Conservation (phyloP, 2,113 vertebrate species). For the Rhineura floridana region DNA sequence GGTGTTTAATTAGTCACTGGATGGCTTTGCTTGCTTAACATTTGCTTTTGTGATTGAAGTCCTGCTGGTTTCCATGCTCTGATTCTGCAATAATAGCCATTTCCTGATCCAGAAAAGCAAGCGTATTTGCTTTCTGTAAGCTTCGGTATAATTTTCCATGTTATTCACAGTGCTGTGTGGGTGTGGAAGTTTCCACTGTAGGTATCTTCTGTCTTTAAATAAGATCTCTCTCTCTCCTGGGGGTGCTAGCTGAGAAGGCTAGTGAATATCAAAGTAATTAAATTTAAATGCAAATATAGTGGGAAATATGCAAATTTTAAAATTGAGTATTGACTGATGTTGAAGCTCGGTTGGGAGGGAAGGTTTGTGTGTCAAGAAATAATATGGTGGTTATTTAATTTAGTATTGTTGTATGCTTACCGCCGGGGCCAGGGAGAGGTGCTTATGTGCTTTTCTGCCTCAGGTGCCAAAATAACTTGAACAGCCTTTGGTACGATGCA, state of each 20-base stretch:
- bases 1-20: conserved; percentile 52
- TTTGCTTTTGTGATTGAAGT: conserved; percentile 48
- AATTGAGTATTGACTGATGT: no score
- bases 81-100: conserved; percentile 35
- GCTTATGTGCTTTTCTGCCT: not conserved
- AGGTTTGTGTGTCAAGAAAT: not conserved
- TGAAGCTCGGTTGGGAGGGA: not conserved
- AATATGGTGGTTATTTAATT: no score
- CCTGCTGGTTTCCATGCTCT: conserved; percentile 42
- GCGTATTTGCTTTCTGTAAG: conserved; percentile 21
- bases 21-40: conserved; percentile 43
- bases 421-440: no score
- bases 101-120: not conserved
- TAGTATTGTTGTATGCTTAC: no score
- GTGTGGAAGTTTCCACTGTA: not conserved
- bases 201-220: not conserved
- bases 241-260: not conserved
- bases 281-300: not conserved
- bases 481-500: no score
- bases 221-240: not conserved
- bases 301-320: not conserved
- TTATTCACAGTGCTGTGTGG: not conserved
- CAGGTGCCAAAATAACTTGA: no score
- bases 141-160: not conserved
- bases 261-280: not conserved